phyloP scores from a whole-genome alignment of 1,140 invertebrate genomes.

The Subanguina moxae region DNA sequence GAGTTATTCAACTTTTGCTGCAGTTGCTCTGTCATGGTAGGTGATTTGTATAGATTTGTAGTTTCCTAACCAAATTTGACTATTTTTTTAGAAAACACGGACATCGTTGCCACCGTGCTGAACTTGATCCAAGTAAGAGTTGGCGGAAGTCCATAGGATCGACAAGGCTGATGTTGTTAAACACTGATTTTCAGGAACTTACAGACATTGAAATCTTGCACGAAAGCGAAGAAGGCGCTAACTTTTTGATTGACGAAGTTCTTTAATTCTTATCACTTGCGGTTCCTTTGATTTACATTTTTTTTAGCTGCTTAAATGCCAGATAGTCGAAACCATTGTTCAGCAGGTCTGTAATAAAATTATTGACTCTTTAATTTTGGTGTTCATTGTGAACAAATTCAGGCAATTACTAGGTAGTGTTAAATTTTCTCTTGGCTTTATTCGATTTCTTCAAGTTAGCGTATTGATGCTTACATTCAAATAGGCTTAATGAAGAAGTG shows the following conservation, averaged over 20 bases:
- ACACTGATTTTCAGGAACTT: slow-evolving; percentile 74
- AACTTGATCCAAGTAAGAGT: slow-evolving; percentile 69
- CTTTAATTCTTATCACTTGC: too few species aligned
- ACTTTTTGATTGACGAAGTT: slow-evolving; percentile 62
- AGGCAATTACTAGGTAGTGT: background rate
- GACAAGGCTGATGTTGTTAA: slow-evolving; percentile 58
- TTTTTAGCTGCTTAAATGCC: slow-evolving; percentile 69
- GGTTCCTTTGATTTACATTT: too few species aligned
- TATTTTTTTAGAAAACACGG: slow-evolving; percentile 95
- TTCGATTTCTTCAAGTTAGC: background rate
- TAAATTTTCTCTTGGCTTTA: background rate
- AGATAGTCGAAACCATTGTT: slow-evolving; percentile 77
- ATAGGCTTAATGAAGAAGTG: slow-evolving; percentile 79
- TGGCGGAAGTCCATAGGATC: background rate
- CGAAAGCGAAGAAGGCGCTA: slow-evolving; percentile 68
- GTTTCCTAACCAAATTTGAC: too few species aligned
- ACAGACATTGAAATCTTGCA: slow-evolving; percentile 91
- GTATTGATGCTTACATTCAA: background rate
- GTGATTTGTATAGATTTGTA: too few species aligned
- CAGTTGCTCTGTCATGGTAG: slow-evolving; percentile 78
- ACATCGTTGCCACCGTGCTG: slow-evolving; percentile 70
- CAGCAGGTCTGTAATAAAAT: slow-evolving; percentile 81
- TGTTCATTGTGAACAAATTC: background rate
- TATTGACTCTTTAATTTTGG: too few species aligned
- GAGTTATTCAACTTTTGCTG: slow-evolving; percentile 80